These are phyloP conservation scores for Trichonephila clavata DNA, from an alignment of 1,140 invertebrate genomes.

Conservation along the genomic window DNA sequence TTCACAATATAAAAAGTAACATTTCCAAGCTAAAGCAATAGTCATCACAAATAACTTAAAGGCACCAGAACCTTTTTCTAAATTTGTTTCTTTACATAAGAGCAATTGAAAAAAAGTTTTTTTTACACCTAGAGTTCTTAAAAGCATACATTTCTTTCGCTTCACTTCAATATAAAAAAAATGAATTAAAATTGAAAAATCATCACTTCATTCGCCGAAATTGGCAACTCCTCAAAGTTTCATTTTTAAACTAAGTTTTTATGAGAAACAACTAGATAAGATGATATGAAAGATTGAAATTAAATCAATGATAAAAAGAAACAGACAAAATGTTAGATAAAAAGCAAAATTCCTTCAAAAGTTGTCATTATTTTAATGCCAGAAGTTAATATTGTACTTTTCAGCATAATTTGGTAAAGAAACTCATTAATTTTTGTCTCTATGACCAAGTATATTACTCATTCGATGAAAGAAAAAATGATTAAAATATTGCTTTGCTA, in stretches of 20 bases:
- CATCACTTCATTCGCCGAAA: not conserved
- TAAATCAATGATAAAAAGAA: too few species aligned
- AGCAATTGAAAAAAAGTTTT: too few species aligned
- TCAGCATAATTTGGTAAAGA: too few species aligned
- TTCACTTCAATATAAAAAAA: not conserved
- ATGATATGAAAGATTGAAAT: too few species aligned
- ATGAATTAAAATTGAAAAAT: not conserved
- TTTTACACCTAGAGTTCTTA: not conserved
- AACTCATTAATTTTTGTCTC: too few species aligned
- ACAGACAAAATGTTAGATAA: too few species aligned
- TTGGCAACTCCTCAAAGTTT: not conserved
- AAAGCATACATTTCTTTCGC: not conserved
- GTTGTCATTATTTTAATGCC: too few species aligned
- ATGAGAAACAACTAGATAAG: not conserved
- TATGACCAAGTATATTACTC: too few species aligned
- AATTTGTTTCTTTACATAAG: not conserved
- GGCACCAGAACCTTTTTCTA: conserved; percentile 33
- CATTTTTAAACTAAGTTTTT: not conserved
- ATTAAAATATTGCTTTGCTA: too few species aligned
- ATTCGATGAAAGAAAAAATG: too few species aligned
- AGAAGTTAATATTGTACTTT: too few species aligned
- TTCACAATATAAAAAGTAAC: not conserved
- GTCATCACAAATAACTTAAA: conserved; percentile 42
- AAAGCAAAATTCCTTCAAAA: too few species aligned
- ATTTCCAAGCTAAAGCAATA: conserved; percentile 20